Evolutionary conservation across 2,113 vertebrate genomes (phyloP).

Genomic region (Numenius arquata): DNA sequence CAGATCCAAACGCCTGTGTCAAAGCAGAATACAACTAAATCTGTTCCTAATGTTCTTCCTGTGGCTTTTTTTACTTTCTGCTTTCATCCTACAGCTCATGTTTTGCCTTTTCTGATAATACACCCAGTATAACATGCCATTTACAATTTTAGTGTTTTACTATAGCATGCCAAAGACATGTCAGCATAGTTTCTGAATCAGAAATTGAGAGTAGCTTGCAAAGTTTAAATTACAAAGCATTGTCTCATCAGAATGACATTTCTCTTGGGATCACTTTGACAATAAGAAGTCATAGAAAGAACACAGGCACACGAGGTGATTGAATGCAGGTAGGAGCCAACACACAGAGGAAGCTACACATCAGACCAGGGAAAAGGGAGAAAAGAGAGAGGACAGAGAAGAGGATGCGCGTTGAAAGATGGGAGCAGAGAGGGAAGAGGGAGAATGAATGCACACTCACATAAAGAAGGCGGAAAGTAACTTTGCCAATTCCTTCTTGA

Average conservation of each 20-base stretch:
- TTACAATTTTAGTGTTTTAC: neutral
- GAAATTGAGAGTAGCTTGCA: neutral
- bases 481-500: neutral
- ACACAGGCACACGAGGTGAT: accelerated
- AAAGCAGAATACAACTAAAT: neutral
- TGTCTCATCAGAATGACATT: neutral
- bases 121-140: accelerated
- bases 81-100: neutral
- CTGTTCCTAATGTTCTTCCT: neutral
- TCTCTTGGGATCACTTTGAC: neutral
- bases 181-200: neutral
- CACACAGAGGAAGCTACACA: neutral
- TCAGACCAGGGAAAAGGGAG: neutral
- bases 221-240: neutral
- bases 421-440: neutral
- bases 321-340: neutral
- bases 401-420: neutral
- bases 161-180: neutral
- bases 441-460: neutral
- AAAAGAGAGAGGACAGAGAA: neutral
- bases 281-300: neutral
- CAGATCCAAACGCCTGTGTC: neutral
- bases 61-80: neutral
- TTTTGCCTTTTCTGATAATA: neutral
- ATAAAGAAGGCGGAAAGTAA: neutral